Evolutionary conservation across 2,113 vertebrate genomes (phyloP).

Genomic region (Solenodon paradoxus): DNA sequence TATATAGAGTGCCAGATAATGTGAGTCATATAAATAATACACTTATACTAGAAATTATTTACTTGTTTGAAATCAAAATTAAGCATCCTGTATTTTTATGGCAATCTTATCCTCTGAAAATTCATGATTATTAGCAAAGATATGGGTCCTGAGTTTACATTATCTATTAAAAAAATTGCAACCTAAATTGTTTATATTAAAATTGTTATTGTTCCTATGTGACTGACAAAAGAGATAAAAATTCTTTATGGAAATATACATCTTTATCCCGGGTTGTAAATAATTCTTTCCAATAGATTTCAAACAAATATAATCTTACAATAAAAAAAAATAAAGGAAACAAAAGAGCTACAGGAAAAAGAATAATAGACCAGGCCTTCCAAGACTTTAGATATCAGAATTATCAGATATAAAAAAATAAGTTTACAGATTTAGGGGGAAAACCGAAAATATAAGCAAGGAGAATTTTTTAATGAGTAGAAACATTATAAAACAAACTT

Average conservation of each 20-base stretch:
- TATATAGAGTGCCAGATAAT: background rate
- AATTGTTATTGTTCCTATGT: background rate
- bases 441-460: background rate
- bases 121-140: background rate
- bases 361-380: background rate
- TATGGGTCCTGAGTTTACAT: background rate
- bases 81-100: background rate
- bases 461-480: background rate
- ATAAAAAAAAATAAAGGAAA: background rate
- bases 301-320: background rate
- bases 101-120: background rate
- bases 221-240: background rate
- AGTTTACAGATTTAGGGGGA: background rate
- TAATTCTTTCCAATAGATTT: background rate
- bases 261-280: background rate
- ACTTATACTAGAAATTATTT: background rate
- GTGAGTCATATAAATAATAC: background rate
- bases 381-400: background rate
- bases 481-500: background rate
- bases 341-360: background rate
- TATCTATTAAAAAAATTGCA: background rate
- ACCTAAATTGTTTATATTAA: background rate
- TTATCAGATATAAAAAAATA: background rate
- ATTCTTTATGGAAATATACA: background rate
- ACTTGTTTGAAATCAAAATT: background rate